Evolutionary conservation across 2,113 vertebrate genomes (phyloP).

Genomic region (Pangasianodon gigas): DNA sequence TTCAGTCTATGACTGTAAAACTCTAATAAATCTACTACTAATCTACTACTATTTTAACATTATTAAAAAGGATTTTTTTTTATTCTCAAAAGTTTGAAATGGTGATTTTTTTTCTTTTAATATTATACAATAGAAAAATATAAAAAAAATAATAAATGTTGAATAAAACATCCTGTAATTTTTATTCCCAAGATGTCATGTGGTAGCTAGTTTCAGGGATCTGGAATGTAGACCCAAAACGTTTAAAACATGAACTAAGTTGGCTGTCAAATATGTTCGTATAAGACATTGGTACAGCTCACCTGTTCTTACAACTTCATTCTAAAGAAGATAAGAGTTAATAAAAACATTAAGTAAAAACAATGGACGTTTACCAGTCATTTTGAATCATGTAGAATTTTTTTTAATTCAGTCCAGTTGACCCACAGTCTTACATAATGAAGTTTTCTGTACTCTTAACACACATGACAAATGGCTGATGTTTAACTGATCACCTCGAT

Average conservation of each 20-base stretch:
- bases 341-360: neutral
- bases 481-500: neutral
- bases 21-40: neutral
- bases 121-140: neutral
- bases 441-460: neutral
- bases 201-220: neutral
- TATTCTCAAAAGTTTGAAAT: too few relatives aligned
- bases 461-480: neutral
- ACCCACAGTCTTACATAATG: neutral
- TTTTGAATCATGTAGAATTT: neutral
- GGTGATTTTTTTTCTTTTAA: too few relatives aligned
- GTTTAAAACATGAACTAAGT: neutral
- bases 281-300: neutral
- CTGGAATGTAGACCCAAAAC: neutral
- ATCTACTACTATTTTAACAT: neutral
- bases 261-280: neutral
- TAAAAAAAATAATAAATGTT: neutral
- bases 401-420: neutral
- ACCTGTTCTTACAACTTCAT: neutral
- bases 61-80: too few relatives aligned
- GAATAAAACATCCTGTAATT: neutral
- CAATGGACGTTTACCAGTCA: neutral
- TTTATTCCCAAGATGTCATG: neutral
- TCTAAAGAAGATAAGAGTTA: neutral
- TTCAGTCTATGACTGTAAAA: neutral